Conservation (phyloP, 1,140 invertebrate species). For the Meloidogyne hapla region DNA sequence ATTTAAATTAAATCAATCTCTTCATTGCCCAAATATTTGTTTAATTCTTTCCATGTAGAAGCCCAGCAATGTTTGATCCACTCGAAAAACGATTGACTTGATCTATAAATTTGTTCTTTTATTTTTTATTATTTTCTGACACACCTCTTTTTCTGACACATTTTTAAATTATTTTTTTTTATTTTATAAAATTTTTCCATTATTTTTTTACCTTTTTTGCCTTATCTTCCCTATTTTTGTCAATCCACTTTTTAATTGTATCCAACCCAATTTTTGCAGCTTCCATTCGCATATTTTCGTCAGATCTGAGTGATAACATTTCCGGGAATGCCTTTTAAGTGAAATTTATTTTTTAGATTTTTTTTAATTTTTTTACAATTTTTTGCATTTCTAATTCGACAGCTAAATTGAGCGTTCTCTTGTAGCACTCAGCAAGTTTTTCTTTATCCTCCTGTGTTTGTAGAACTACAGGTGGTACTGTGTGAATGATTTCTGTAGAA, state of each 20-base stretch:
- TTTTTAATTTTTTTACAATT: background rate
- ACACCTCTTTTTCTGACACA: too few species aligned
- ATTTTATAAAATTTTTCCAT: too few species aligned
- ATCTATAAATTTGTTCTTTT: background rate
- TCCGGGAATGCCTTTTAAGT: slow-evolving; percentile 11
- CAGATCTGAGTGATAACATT: slow-evolving; percentile 11
- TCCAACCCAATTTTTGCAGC: slow-evolving; percentile 20
- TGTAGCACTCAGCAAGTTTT: slow-evolving; percentile 21
- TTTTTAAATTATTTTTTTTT: too few species aligned
- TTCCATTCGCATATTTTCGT: background rate
- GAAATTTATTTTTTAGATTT: background rate
- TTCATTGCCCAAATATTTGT: slow-evolving; percentile 2
- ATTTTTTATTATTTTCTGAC: background rate
- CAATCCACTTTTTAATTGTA: slow-evolving; percentile 9
- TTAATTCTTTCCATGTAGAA: background rate
- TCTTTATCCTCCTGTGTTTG: slow-evolving; percentile 21
- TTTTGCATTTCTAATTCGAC: background rate
- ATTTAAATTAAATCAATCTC: too few species aligned
- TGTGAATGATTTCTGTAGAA: slow-evolving; percentile 18
- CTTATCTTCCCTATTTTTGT: background rate
- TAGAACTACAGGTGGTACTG: slow-evolving; percentile 15
- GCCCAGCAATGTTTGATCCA: background rate
- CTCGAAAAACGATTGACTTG: slow-evolving; percentile 7
- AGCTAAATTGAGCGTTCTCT: slow-evolving; percentile 9
- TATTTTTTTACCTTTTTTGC: background rate